Conservation (phyloP, 2,797 vertebrate species). For the Rhincodon typus region DNA sequence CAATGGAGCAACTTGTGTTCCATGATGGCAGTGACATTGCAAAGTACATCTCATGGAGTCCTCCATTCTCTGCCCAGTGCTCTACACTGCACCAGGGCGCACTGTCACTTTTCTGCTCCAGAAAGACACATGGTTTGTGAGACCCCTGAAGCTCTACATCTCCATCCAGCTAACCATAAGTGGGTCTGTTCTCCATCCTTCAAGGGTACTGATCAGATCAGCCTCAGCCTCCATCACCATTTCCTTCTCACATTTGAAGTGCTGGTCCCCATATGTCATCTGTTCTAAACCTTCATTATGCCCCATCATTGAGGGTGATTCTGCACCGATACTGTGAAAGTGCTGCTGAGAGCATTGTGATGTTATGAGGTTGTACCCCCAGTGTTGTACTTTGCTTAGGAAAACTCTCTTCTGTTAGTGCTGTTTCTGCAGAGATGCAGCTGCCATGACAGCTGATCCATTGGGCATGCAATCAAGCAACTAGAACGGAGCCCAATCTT, state of each 20-base stretch:
- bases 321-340: not conserved
- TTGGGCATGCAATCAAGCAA: not conserved
- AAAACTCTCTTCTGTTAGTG: not conserved
- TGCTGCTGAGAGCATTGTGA: not conserved
- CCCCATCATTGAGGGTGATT: not conserved
- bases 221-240: too few species aligned
- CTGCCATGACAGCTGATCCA: not conserved
- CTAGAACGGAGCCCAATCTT: not conserved
- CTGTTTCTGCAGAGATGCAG: not conserved
- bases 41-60: not conserved
- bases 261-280: not conserved
- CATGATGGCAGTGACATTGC: not conserved
- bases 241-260: not conserved
- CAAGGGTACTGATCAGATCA: not conserved
- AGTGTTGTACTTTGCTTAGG: too few species aligned
- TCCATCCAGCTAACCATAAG: not conserved
- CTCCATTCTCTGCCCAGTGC: not conserved
- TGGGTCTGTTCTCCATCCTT: not conserved
- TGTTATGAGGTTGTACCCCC: not conserved
- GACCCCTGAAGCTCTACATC: not conserved
- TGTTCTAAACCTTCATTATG: not conserved
- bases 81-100: not conserved
- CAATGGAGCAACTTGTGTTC: not conserved
- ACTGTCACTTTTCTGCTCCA: not conserved
- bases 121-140: not conserved